Evolutionary conservation across 1,140 invertebrate species (phyloP).

Genomic region (Chrysomallon squamiferum): DNA sequence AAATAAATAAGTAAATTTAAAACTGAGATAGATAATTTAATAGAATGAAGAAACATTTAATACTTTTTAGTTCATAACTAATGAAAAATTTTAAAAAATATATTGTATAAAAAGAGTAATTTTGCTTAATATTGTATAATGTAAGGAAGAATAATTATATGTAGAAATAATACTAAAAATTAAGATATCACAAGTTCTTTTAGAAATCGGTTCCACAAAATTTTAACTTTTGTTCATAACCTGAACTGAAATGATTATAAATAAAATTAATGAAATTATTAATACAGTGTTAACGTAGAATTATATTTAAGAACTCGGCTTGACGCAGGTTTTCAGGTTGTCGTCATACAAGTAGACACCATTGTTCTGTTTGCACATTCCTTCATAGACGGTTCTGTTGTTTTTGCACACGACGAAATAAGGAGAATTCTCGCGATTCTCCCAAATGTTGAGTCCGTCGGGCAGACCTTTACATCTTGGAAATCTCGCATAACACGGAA

Average conservation of each 20-base stretch:
- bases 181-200: background rate
- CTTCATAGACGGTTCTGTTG: conserved; percentile 27
- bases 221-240: background rate
- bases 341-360: background rate
- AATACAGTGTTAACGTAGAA: too few relatives aligned
- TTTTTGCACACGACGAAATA: conserved; percentile 35
- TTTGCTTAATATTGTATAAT: too few relatives aligned
- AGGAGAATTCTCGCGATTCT: conserved; percentile 15
- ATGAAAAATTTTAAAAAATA: too few relatives aligned
- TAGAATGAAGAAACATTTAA: too few relatives aligned
- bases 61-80: too few relatives aligned
- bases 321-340: background rate
- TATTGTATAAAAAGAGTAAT: too few relatives aligned
- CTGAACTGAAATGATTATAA: too few relatives aligned
- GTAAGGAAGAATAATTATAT: too few relatives aligned
- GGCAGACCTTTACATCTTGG: conserved; percentile 34
- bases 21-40: too few relatives aligned
- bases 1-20: too few relatives aligned
- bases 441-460: conserved; percentile 39
- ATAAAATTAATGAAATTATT: too few relatives aligned
- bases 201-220: background rate
- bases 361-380: background rate
- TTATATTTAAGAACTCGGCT: background rate
- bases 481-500: conserved; percentile 29
- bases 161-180: too few relatives aligned